Percentiles rank a stretch among this genome's conserved stretches.
phyloP scores from a whole-genome alignment of 2,113 vertebrate genomes.

The Albula goreensis region DNA sequence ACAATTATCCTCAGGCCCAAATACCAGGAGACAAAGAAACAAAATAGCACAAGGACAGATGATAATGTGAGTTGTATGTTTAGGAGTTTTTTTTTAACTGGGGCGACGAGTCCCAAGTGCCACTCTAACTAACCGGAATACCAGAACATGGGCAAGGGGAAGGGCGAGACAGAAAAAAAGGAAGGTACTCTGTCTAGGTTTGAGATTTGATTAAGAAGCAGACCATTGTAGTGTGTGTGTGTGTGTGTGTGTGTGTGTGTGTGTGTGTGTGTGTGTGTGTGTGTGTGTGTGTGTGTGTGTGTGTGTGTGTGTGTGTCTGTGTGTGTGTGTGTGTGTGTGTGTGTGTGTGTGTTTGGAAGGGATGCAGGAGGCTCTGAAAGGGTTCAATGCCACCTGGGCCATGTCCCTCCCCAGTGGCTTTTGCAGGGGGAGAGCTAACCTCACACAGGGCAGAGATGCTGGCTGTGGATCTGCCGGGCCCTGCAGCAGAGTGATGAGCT shows the following conservation, averaged over 20 bases:
- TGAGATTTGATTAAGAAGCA: not conserved
- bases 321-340: no score
- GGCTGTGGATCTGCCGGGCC: slow-evolving; percentile 80
- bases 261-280: not conserved
- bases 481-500: slow-evolving; percentile 97
- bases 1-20: slow-evolving; percentile 2
- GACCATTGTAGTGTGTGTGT: not conserved
- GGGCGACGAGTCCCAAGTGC: not conserved
- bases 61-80: not conserved
- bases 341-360: no score
- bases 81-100: not conserved
- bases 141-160: not conserved
- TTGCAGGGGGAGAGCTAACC: not conserved
- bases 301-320: no score
- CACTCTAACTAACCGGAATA: not conserved
- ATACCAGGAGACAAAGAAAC: not conserved
- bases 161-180: not conserved
- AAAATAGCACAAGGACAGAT: slow-evolving; percentile 18
- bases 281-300: no score
- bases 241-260: no score
- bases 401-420: slow-evolving; percentile 40
- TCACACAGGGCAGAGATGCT: slow-evolving; percentile 56
- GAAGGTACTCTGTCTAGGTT: no score
- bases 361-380: not conserved
- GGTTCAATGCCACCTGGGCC: not conserved